Base-by-base conservation (phyloP, 2,888 invertebrate species). In the Griposia aprilina region DNA sequence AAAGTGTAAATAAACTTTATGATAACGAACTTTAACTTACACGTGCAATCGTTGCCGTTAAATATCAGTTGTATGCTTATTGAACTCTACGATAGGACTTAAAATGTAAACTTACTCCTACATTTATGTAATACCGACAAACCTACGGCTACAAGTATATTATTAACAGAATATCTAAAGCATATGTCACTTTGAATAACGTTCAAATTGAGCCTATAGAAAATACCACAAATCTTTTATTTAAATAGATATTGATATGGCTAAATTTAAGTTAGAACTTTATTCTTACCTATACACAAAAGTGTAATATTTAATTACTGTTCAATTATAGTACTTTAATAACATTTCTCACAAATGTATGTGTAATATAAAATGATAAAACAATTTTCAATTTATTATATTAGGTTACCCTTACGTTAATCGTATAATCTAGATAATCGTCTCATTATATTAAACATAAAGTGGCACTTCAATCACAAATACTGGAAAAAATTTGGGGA, bases 381-480 rank as follows among this genome's bases (percentile, higher is more conserved):
- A 97, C 97, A 97, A 97, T 97, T 97, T 97, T 97, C 95, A 96
- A 96, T 96, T 95, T 95, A 96, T 96, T 95, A 96, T 95, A 96
- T 97, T 97, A 97, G 95, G 96, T 96, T 97, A 97, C 96, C 96
- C 97, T 97, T 97, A 97, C 93, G 94, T 95, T 97, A 97, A 94
- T 97, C 96, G 96, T 97, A 97, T 97, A 97, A 96, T 97, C 97
- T 97, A 97, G 96, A 97, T 97, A 97, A 97, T 97, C 97, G 96
- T 97, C 95, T 97, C 96, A 97, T 97, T 96, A 96, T 96, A 96
- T 97, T 97, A 97, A 97, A 97, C 97, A 97, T 97, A 97, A 97
- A 97, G 98, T 98, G 98, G 98, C 98, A 98, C 98, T 97, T 97
- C 97, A 97, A 97, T 98, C 98, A 98, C 98, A 98, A 98, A 97